Conservation (phyloP, 2,888 invertebrate genomes). For the Sinelater perroti region DNA sequence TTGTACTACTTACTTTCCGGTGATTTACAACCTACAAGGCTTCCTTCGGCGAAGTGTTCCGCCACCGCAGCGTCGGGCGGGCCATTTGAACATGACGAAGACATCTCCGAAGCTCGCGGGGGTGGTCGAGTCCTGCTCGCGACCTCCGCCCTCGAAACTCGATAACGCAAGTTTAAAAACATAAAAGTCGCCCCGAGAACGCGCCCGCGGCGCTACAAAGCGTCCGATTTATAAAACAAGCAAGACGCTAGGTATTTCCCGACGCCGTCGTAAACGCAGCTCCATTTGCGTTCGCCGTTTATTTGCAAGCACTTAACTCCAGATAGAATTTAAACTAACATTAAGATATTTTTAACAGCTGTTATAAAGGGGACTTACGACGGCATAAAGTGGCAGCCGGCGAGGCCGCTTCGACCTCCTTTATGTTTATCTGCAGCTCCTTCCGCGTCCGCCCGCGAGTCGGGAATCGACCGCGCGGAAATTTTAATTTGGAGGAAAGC, state of each 20-base stretch:
- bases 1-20: too few species aligned
- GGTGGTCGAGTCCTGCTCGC: conserved; percentile 31
- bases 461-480: neutral
- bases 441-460: too few species aligned
- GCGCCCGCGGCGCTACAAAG: conserved; percentile 32
- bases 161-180: conserved; percentile 31
- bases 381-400: conserved; percentile 55
- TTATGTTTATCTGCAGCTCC: conserved; percentile 56
- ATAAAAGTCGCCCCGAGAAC: conserved; percentile 31
- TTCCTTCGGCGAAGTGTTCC: too few species aligned
- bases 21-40: too few species aligned
- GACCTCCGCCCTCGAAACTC: conserved; percentile 33
- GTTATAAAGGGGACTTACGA: conserved; percentile 54
- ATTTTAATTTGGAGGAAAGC: neutral
- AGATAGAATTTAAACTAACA: conserved; percentile 59
- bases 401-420: conserved; percentile 52
- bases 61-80: conserved; percentile 41
- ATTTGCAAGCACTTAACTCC: conserved; percentile 58
- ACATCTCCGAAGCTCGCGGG: conserved; percentile 26
- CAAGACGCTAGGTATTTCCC: conserved; percentile 43
- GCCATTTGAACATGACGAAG: conserved; percentile 42
- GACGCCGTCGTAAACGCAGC: conserved; percentile 46
- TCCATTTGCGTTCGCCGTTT: conserved; percentile 49
- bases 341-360: conserved; percentile 59
- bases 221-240: conserved; percentile 41